Percentiles rank a stretch among this genome's conserved stretches.
Evolutionary conservation across 2,113 vertebrate species (phyloP).

Genomic region (Rhinoptilus africanus): DNA sequence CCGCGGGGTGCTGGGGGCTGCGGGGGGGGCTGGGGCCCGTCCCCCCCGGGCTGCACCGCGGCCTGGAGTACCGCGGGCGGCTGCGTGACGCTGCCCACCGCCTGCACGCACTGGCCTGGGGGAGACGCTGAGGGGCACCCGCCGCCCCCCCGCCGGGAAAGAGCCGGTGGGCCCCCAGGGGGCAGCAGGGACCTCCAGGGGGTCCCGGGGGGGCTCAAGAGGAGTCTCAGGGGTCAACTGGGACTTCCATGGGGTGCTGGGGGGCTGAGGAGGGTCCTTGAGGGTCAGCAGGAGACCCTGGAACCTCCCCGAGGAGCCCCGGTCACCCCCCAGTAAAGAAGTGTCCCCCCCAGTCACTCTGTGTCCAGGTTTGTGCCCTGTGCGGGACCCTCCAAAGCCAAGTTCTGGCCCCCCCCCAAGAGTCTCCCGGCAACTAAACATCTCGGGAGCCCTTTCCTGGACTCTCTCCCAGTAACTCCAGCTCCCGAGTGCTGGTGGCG

Average conservation of each 20-base stretch:
- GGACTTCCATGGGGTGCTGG: background rate
- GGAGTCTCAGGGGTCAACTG: too few species aligned
- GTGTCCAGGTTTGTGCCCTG: background rate
- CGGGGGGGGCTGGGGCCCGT: fast-evolving
- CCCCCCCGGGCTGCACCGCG: background rate
- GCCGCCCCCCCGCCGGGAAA: fast-evolving
- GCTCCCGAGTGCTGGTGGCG: too few species aligned
- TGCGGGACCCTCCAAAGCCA: too few species aligned
- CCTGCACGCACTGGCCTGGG: background rate
- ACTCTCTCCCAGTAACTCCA: too few species aligned
- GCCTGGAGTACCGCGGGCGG: background rate
- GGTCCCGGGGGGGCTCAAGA: background rate
- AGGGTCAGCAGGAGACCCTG: background rate
- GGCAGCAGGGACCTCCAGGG: background rate
- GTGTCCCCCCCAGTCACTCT: background rate
- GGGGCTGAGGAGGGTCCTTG: background rate
- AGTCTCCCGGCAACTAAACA: too few species aligned
- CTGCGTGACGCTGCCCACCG: fast-evolving
- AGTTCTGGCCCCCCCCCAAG: too few species aligned
- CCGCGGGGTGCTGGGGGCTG: background rate
- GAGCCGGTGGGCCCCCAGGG: background rate
- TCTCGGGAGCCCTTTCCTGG: too few species aligned
- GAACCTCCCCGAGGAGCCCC: background rate
- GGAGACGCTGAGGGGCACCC: fast-evolving
- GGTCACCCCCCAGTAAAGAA: background rate